Evolutionary conservation across 2,797 vertebrate species (phyloP), one percentile per base, ranked within the genome.

Genomic region (Hydrophis major): DNA sequence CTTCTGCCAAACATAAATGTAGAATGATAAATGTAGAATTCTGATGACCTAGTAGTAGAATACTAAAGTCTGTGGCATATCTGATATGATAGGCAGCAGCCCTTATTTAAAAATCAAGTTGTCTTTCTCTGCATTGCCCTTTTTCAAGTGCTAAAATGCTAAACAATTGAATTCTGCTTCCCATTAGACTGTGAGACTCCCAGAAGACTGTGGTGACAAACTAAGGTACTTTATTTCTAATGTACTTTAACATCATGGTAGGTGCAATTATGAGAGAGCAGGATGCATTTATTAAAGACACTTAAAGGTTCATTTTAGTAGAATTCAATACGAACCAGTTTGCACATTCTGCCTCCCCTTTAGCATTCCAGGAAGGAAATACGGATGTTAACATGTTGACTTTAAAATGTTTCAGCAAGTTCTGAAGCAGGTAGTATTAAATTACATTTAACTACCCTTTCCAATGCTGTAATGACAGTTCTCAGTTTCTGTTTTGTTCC

Each of bases 1-100:
- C 28, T 60, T 56, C 0, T 78, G 42, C 0, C 83, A 93, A 92
- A 50, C 59, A 91, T 69, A 93, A 94, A 10, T 59, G 11, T 2
- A 86, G 42, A 94, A 83, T 57, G 78, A 3, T 69, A 89, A 88
- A 14, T n/a, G n/a, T n/a, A n/a, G n/a, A n/a, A 88, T 86, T 93
- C 91, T 78, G 5, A 92, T 92, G 86, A 91, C 18, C 25, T 91
- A 66, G 37, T 90, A 78, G 28, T 60, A 4, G 4, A 50, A 22
- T 14, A 92, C 18, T 56, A 47, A 93, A 63, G 27, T 42, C 28
- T 28, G 28, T 86, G 1, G 0, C 86, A 90, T 89, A 2, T 83
- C 59, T 92, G 94, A 92, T 63, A 91, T 0, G 0, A 5, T 92
- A 89, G 20, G 1, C 92, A 93, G 37, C 87, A 94, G 90, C 47